Conservation (phyloP, 2,797 vertebrate genomes). For the Lateolabrax maculatus region DNA sequence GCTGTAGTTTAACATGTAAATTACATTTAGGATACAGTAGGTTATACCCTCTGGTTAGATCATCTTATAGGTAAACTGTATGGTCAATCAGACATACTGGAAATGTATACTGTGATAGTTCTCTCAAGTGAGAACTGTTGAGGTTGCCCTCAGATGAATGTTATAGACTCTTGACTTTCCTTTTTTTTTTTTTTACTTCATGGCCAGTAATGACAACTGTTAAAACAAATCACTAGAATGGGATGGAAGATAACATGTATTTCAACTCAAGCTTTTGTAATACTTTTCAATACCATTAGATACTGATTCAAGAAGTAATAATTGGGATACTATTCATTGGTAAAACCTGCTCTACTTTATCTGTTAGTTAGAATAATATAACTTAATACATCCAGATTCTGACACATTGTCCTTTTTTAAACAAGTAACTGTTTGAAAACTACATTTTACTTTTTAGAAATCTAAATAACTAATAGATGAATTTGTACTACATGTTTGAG, state of each 20-base stretch:
- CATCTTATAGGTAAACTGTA: constrained; percentile 44
- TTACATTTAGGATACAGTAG: constrained; percentile 49
- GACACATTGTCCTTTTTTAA: constrained; percentile 52
- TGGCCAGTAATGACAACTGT: constrained; percentile 79
- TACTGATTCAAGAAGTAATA: constrained; percentile 59
- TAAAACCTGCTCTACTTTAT: constrained; percentile 61
- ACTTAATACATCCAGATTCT: constrained; percentile 42
- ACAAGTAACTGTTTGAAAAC: constrained; percentile 61
- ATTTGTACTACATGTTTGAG: constrained; percentile 87
- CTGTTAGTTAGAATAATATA: constrained; percentile 51
- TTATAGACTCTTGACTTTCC: constrained; percentile 47
- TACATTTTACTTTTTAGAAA: constrained; percentile 72
- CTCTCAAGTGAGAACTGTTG: constrained; percentile 57
- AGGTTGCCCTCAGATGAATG: constrained; percentile 63
- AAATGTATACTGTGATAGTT: constrained; percentile 70
- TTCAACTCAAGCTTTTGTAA: constrained; percentile 70
- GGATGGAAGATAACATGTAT: constrained; percentile 48
- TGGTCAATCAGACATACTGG: constrained; percentile 53
- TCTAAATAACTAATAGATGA: constrained; percentile 77
- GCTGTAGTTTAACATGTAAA: constrained; percentile 54
- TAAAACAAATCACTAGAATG: constrained; percentile 52
- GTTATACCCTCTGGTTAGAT: constrained; percentile 50
- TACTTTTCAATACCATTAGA: constrained; percentile 64
- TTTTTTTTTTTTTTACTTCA: constrained; percentile 44
- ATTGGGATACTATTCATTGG: constrained; percentile 58